Conservation (phyloP, 1,140 invertebrate species). For the Drosophila sproati region DNA sequence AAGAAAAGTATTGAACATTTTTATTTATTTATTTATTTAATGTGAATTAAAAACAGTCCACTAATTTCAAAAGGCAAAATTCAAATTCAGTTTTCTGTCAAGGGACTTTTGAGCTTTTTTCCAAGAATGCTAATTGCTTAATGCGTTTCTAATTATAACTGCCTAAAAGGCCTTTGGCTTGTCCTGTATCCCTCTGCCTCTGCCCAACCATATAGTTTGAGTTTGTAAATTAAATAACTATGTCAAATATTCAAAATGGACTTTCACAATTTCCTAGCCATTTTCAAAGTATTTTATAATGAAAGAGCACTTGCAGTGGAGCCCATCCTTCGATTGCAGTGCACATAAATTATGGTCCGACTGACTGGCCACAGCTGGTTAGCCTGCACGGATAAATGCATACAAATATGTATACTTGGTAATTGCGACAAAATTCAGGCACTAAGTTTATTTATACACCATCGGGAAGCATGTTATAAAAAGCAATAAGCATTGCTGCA, state of each 20-base stretch:
- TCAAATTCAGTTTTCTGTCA: too few species aligned
- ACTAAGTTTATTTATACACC: conserved; percentile 56
- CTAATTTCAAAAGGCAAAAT: too few species aligned
- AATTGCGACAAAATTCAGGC: conserved; percentile 51
- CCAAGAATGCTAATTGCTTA: background rate
- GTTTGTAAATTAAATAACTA: background rate
- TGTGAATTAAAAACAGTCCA: too few species aligned
- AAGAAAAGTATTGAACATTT: too few species aligned
- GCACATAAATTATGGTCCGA: conserved; percentile 25
- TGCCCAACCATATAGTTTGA: too few species aligned
- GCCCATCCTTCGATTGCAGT: conserved; percentile 2
- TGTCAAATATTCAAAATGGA: background rate
- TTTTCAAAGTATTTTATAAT: conserved; percentile 6
- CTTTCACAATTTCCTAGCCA: background rate
- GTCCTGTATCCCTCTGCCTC: too few species aligned
- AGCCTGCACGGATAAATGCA: background rate
- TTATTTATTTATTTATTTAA: too few species aligned
- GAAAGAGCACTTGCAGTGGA: background rate
- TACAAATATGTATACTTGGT: conserved; percentile 13
- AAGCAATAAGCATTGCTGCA: conserved; percentile 48
- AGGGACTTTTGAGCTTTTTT: too few species aligned
- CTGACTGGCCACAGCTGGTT: conserved; percentile 16
- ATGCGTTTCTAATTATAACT: too few species aligned
- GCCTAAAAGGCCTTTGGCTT: too few species aligned
- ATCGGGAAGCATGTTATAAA: conserved; percentile 46